Conservation (phyloP, 2,113 vertebrate species). For the Oreochromis niloticus region DNA sequence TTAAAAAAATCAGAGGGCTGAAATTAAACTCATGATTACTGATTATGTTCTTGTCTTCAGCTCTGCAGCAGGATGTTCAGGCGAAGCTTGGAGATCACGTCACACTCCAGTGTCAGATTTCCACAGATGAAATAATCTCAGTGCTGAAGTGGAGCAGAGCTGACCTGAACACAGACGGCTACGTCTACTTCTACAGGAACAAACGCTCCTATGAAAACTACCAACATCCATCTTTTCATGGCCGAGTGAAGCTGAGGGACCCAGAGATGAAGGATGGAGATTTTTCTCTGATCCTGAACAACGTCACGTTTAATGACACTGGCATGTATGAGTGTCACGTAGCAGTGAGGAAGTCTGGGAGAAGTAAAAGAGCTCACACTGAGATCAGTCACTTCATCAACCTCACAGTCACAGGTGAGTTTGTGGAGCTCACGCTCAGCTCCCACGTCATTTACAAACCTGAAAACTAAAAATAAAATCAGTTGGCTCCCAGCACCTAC, state of each 20-base stretch:
- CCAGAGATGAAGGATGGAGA: too few species aligned
- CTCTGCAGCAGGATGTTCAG: accelerated
- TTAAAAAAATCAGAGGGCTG: neutral
- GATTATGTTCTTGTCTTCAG: accelerated
- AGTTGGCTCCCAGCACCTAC: neutral
- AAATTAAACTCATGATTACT: neutral
- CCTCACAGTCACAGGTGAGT: neutral
- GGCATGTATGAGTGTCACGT: too few species aligned
- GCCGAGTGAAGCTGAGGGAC: too few species aligned
- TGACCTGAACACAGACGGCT: neutral
- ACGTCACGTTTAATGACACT: too few species aligned
- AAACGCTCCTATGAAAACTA: too few species aligned
- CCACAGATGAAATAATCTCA: accelerated
- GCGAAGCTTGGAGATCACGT: accelerated
- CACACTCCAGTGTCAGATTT: accelerated
- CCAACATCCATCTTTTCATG: too few species aligned
- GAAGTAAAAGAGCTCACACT: too few species aligned
- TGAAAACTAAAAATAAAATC: neutral
- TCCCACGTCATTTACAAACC: neutral
- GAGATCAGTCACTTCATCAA: neutral
- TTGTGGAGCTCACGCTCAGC: neutral
- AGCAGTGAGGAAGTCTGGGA: too few species aligned
- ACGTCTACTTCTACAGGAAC: neutral
- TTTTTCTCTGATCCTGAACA: too few species aligned
- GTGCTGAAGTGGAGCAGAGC: too few species aligned